Conservation (phyloP, 2,113 vertebrate species). For the Malurus melanocephalus region DNA sequence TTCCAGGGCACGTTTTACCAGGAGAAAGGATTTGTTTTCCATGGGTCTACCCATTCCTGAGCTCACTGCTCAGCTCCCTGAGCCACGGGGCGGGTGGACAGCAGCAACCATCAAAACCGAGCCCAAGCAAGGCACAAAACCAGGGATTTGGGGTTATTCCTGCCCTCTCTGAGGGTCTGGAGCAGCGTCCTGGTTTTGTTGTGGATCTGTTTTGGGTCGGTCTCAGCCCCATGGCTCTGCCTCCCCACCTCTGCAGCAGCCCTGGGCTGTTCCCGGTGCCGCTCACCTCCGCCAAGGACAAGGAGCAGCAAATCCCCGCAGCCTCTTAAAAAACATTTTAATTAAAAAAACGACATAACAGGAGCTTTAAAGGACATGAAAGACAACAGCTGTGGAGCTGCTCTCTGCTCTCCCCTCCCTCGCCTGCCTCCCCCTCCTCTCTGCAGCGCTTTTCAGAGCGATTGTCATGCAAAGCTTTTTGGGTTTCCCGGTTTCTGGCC, state of each 20-base stretch:
- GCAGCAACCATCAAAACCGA: background rate
- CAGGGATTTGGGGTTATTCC: rapidly evolving
- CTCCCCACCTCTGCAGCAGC: background rate
- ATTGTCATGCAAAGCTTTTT: constrained; percentile 1
- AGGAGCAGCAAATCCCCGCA: constrained; percentile 44
- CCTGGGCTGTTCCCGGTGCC: background rate
- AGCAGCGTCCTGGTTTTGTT: background rate
- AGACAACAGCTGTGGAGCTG: constrained; percentile 40
- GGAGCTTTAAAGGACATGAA: constrained; percentile 52
- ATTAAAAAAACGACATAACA: constrained; percentile 50
- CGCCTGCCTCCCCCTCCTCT: background rate
- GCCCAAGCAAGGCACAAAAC: background rate
- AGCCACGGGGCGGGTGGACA: background rate
- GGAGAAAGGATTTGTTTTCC: background rate
- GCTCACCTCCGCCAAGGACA: constrained; percentile 24
- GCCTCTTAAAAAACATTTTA: constrained; percentile 50
- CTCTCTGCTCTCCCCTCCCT: background rate
- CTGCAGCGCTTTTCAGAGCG: background rate
- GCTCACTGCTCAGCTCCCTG: background rate
- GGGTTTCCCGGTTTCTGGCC: background rate
- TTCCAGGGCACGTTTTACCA: background rate
- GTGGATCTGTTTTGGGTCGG: background rate
- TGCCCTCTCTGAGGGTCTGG: background rate
- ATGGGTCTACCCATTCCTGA: background rate
- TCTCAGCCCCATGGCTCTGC: rapidly evolving